These are phyloP conservation scores for Plecturocebus donacophilus DNA, from an alignment of 2,113 vertebrate genomes.

Conservation along the genomic window DNA sequence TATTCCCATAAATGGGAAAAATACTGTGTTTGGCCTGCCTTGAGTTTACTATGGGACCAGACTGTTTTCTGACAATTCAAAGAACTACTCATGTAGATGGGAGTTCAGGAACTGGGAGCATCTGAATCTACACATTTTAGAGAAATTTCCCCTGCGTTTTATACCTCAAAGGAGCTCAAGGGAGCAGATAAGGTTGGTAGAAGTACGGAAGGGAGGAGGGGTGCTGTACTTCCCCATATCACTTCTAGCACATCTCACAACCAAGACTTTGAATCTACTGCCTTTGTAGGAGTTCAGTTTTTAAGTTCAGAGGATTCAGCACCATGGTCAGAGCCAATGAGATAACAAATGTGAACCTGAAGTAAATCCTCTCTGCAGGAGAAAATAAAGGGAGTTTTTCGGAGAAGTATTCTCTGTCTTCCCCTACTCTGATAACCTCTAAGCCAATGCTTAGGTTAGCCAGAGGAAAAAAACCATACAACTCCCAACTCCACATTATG, in stretches of 20 bases:
- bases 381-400: not conserved
- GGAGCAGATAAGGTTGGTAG: not conserved
- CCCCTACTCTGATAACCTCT: not conserved
- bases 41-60: not conserved
- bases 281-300: not conserved
- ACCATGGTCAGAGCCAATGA: slow-evolving; percentile 76
- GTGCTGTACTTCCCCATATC: not conserved
- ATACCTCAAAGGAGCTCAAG: not conserved
- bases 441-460: not conserved
- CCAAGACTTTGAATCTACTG: not conserved
- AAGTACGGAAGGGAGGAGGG: not conserved
- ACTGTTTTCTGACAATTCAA: not conserved
- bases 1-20: not conserved
- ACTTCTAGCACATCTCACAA: not conserved
- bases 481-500: not conserved
- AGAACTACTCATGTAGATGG: not conserved
- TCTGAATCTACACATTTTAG: not conserved
- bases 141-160: not conserved
- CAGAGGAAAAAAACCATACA: not conserved
- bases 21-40: not conserved
- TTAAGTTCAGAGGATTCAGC: slow-evolving; percentile 60
- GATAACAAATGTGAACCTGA: not conserved
- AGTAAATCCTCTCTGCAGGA: not conserved
- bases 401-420: not conserved
- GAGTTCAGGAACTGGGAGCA: not conserved